Base-by-base conservation (phyloP, 2,113 vertebrate species). In the Sinocyclocheilus grahami region DNA sequence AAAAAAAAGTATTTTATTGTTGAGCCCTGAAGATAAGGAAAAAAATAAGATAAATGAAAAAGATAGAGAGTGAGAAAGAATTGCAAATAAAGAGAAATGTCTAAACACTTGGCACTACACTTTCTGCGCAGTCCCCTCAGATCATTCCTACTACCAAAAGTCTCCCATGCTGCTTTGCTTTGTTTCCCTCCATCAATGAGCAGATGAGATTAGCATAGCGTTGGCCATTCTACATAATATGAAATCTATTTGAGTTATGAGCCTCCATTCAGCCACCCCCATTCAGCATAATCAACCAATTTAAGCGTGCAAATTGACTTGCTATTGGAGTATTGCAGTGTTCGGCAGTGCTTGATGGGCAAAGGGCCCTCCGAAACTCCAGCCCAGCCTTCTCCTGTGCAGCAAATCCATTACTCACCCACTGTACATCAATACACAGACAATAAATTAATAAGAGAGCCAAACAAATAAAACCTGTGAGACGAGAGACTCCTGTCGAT, bases 401-500 rank as follows among this genome's bases (percentile, higher is more conserved):
- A 33, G 48, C 53, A 82, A 91, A 92, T 87, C 87, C 80, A 92
- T 92, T 92, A 89, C 85, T 90, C 86, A 90, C 90, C 88, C 88
- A 91, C 89, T 89, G 88, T 88, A 93, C 90, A 93, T 94, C 84
- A 88, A 90, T 91, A 83, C 82, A 87, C 87, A 89, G 89, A 93
- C 74, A 72, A 79, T 30, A 77, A 86, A 89, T 92, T 89, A 92
- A 93, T 92, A 88, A 86, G 65, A 89, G 88, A 88, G 89, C 58
- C 88, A 90, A 90, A 85, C 69, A 88, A 87, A 87, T 87, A 91
- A 88, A 89, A 86, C 86, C 87, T 79, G 55, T 89, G 90, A 92
- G 80, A 83, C 58, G 87, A 90, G 90, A 82, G 78, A 87, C 87
- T 87, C 76, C 75, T 83, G 89, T 80, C 71, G 69, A 84, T 84